Conservation (phyloP, 2,797 vertebrate genomes). For the Aplochiton taeniatus region DNA sequence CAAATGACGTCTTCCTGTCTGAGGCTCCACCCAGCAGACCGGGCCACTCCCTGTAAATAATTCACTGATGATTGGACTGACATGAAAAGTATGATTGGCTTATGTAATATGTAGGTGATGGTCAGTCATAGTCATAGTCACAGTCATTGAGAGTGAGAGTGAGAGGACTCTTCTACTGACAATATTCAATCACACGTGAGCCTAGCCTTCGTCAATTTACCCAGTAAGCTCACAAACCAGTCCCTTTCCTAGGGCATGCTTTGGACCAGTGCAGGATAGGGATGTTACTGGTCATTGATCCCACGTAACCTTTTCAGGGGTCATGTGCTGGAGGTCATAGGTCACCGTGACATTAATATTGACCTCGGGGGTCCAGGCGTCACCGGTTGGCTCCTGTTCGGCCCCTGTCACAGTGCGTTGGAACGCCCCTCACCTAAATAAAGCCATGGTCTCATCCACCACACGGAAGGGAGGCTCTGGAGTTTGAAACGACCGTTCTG, state of each 20-base stretch:
- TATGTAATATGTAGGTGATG: conserved; percentile 16
- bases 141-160: too few species aligned
- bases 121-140: conserved; percentile 6
- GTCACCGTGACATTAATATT: conserved; percentile 45
- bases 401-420: background rate
- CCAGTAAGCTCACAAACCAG: background rate
- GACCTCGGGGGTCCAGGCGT: background rate
- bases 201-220: too few species aligned
- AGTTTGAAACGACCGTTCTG: conserved; percentile 20
- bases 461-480: conserved; percentile 67
- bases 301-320: conserved; percentile 8
- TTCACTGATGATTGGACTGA: background rate
- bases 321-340: conserved; percentile 32
- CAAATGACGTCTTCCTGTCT: conserved; percentile 14
- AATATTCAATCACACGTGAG: too few species aligned
- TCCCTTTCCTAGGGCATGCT: background rate
- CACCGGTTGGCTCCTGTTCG: too few species aligned
- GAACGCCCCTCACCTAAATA: conserved; percentile 54
- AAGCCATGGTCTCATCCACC: conserved; percentile 50
- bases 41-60: background rate
- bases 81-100: conserved; percentile 7
- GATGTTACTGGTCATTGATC: too few species aligned
- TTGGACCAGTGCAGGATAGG: too few species aligned
- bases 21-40: background rate
- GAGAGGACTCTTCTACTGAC: too few species aligned